These are phyloP conservation scores for Isoperla grammatica DNA, from an alignment of 2,888 invertebrate species.

Conservation along the genomic window DNA sequence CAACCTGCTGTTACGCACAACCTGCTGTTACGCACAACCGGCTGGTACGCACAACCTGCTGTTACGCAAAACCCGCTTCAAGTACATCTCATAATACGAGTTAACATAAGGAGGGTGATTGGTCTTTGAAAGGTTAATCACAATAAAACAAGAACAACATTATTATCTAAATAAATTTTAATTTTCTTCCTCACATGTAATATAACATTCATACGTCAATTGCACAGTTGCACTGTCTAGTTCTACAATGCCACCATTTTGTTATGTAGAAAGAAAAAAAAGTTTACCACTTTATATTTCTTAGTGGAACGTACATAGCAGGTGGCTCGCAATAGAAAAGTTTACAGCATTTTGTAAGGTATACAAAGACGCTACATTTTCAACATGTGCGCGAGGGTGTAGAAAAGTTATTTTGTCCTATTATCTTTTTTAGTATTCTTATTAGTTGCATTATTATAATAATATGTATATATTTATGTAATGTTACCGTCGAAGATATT, in stretches of 20 bases:
- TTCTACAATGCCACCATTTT: neutral
- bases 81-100: too few relatives aligned
- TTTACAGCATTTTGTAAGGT: neutral
- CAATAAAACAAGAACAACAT: neutral
- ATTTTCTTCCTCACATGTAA: slow-evolving; percentile 21
- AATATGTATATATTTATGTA: neutral
- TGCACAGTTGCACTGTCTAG: neutral
- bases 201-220: slow-evolving; percentile 23
- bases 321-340: slow-evolving; percentile 1
- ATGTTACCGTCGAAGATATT: neutral
- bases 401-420: slow-evolving; percentile 1
- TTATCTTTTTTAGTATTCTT: neutral
- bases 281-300: neutral
- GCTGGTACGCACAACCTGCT: too few relatives aligned
- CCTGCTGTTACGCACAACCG: too few relatives aligned
- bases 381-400: neutral
- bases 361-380: neutral
- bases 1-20: too few relatives aligned
- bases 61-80: too few relatives aligned
- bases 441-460: neutral
- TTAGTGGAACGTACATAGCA: neutral
- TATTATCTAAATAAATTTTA: slow-evolving; percentile 28
- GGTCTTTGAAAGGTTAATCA: too few relatives aligned
- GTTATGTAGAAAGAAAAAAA: slow-evolving; percentile 2
- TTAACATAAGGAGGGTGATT: too few relatives aligned